Percentiles rank a stretch among this genome's conserved stretches.
These are phyloP conservation scores for Alentia gelatinosa DNA, from an alignment of 2,888 invertebrate species.

Conservation along the genomic window DNA sequence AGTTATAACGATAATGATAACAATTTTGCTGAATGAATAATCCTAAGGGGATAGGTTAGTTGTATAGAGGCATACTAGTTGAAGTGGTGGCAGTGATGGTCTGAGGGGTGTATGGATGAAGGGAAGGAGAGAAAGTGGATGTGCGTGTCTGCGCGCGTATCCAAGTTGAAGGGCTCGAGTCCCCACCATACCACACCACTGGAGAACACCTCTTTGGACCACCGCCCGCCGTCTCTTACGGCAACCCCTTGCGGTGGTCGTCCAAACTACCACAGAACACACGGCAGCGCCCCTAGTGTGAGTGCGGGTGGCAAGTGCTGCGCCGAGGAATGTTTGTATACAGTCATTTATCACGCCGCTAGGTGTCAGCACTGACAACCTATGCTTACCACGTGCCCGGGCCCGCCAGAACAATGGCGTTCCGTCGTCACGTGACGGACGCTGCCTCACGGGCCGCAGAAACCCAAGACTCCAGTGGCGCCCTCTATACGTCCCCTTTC, in stretches of 20 bases:
- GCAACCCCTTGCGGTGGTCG: neutral
- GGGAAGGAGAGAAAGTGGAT: neutral
- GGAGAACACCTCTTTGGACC: neutral
- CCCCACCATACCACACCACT: too few relatives aligned
- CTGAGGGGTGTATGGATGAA: neutral
- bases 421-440: slow-evolving; percentile 43
- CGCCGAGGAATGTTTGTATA: slow-evolving; percentile 34
- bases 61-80: neutral
- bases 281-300: slow-evolving; percentile 10
- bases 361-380: slow-evolving; percentile 53
- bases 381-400: slow-evolving; percentile 51
- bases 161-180: too few relatives aligned
- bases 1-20: too few relatives aligned
- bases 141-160: too few relatives aligned
- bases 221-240: neutral
- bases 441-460: neutral
- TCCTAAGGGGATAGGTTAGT: neutral
- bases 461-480: neutral
- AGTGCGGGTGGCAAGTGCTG: slow-evolving; percentile 40
- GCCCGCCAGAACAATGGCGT: slow-evolving; percentile 28
- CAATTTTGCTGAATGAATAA: too few relatives aligned
- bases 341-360: slow-evolving; percentile 48
- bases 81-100: too few relatives aligned
- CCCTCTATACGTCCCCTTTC: neutral
- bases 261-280: neutral